A percentile compares a stretch with the other conserved stretches of the same genome.
Evolutionary conservation across 2,888 invertebrate genomes (phyloP).

Genomic region (Patella pellucida): DNA sequence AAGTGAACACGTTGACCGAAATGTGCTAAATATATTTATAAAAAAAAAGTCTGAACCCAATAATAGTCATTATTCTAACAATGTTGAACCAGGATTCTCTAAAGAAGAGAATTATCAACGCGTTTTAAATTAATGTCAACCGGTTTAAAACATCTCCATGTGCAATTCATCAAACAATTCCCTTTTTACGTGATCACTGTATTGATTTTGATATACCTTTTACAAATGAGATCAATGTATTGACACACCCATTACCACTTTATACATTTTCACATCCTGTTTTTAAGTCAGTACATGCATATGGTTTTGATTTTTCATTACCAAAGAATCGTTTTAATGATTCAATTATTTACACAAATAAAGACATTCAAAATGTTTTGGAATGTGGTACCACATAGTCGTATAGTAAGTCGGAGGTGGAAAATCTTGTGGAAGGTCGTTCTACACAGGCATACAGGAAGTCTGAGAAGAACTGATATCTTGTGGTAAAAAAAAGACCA

Average conservation of each 20-base stretch:
- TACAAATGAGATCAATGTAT: background rate
- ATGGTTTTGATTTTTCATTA: background rate
- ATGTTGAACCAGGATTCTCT: conserved; percentile 18
- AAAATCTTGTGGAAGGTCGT: too few species aligned
- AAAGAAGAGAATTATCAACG: conserved; percentile 21
- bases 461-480: too few species aligned
- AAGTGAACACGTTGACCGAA: background rate
- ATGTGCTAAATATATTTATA: background rate
- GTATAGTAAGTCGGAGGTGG: too few species aligned
- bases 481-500: too few species aligned
- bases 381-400: too few species aligned
- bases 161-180: too few species aligned
- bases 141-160: conserved; percentile 2
- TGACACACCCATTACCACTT: conserved; percentile 17
- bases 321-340: conserved; percentile 4
- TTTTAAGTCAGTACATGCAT: background rate
- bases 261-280: background rate
- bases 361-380: conserved; percentile 13
- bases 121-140: conserved; percentile 13
- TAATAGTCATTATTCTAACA: background rate
- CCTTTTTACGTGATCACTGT: background rate
- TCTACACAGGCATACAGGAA: too few species aligned
- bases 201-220: conserved; percentile 15
- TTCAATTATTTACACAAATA: too few species aligned
- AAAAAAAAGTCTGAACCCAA: background rate